phyloP scores from a whole-genome alignment of 2,888 invertebrate species.

The Platycheirus albimanus region DNA sequence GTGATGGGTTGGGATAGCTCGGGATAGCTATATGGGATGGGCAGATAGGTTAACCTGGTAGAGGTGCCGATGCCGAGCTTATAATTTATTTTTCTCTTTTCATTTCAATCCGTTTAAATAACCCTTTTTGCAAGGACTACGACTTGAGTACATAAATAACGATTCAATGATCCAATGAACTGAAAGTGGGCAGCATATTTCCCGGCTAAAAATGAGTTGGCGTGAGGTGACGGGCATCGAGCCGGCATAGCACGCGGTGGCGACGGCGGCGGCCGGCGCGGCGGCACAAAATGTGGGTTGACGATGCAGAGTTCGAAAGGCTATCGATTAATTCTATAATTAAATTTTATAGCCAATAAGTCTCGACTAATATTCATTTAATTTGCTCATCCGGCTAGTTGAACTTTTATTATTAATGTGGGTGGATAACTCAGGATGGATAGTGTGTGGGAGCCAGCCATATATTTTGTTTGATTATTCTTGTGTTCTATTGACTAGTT shows the following conservation, averaged over 20 bases:
- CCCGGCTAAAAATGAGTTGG: neutral
- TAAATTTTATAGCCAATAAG: slow-evolving; percentile 66
- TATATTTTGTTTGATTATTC: neutral
- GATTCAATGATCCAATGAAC: slow-evolving; percentile 61
- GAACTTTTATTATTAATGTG: slow-evolving; percentile 9
- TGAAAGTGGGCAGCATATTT: slow-evolving; percentile 34
- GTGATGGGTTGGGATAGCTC: neutral
- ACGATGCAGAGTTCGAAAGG: neutral
- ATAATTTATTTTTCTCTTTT: slow-evolving; percentile 39
- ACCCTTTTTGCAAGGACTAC: slow-evolving; percentile 48
- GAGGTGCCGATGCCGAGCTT: slow-evolving; percentile 28
- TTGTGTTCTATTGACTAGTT: neutral
- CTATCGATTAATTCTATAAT: slow-evolving; percentile 70
- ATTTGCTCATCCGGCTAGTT: slow-evolving; percentile 43
- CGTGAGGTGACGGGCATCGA: neutral
- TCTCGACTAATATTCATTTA: slow-evolving; percentile 58
- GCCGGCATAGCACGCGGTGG: neutral
- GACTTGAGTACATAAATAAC: slow-evolving; percentile 62
- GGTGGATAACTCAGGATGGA: neutral
- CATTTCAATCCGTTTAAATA: slow-evolving; percentile 60
- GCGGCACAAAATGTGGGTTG: neutral
- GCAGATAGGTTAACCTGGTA: too few relatives aligned
- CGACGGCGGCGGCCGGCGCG: neutral
- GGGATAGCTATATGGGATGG: neutral
- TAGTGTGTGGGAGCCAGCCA: neutral